Conservation (phyloP, 2,113 vertebrate species). For the Dolichallabes microphthalmus region DNA sequence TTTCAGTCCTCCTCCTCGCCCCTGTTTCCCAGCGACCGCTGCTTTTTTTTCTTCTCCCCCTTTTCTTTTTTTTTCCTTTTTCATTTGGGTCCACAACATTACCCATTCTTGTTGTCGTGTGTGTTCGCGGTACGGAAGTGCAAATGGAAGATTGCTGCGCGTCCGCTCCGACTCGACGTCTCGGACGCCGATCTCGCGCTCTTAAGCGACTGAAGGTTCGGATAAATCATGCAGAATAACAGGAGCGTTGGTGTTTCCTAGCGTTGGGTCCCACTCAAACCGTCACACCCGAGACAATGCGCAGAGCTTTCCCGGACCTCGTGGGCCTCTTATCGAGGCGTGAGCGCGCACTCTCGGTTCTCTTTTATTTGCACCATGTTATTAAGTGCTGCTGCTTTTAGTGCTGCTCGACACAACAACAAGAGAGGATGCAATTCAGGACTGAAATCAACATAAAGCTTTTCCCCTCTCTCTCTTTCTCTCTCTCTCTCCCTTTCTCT, state of each 20-base stretch:
- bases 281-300: background rate
- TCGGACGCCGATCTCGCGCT: background rate
- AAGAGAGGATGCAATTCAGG: background rate
- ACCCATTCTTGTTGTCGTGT: background rate
- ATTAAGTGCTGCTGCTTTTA: constrained; percentile 18
- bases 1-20: background rate
- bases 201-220: background rate
- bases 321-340: background rate
- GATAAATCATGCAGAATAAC: background rate
- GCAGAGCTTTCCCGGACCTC: background rate
- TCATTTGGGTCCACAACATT: background rate
- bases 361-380: constrained; percentile 1
- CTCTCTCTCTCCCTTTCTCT: no score
- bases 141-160: background rate
- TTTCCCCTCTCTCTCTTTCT: no score
- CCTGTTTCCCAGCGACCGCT: background rate
- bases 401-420: background rate
- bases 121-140: background rate
- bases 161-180: background rate
- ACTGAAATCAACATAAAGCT: background rate
- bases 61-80: background rate
- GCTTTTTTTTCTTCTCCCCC: background rate
- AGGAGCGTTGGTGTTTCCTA: background rate
- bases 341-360: background rate
- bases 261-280: background rate